A percentile compares a stretch with the other conserved stretches of the same genome.
Conservation (phyloP, 2,113 vertebrate genomes). For the Galemys pyrenaicus region DNA sequence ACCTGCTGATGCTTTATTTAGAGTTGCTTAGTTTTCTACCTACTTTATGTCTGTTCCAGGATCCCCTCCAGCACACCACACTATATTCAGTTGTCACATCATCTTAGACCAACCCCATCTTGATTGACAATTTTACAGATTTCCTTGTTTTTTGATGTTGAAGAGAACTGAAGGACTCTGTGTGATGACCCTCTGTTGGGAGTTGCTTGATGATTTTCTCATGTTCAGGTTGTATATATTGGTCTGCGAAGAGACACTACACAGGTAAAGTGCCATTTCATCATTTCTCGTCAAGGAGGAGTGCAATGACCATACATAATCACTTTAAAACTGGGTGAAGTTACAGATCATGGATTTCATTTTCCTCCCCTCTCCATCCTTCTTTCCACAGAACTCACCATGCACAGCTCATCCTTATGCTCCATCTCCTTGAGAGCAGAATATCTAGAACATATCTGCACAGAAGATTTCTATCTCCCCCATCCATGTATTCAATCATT, state of each 20-base stretch:
- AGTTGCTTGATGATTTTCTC: background rate
- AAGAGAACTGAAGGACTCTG: background rate
- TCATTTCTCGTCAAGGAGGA: too few relatives aligned
- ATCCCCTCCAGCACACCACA: too few relatives aligned
- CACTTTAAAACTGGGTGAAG: background rate
- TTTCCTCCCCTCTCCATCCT: rapidly evolving
- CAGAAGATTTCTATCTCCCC: background rate
- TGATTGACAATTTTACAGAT: background rate
- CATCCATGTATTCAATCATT: background rate
- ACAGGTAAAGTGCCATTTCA: background rate
- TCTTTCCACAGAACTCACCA: background rate
- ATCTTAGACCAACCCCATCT: background rate
- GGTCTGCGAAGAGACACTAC: background rate
- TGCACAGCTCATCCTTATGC: rapidly evolving
- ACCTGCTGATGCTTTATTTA: background rate
- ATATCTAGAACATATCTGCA: background rate
- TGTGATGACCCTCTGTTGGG: background rate
- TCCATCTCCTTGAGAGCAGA: background rate
- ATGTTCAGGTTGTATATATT: background rate
- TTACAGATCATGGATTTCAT: rapidly evolving
- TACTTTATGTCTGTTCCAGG: too few relatives aligned
- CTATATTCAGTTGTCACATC: background rate
- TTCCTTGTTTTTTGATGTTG: background rate
- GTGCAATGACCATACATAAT: too few relatives aligned
- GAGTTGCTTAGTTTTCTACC: background rate